Conservation (phyloP, 2,113 vertebrate species). For the Hemiprocne comata region DNA sequence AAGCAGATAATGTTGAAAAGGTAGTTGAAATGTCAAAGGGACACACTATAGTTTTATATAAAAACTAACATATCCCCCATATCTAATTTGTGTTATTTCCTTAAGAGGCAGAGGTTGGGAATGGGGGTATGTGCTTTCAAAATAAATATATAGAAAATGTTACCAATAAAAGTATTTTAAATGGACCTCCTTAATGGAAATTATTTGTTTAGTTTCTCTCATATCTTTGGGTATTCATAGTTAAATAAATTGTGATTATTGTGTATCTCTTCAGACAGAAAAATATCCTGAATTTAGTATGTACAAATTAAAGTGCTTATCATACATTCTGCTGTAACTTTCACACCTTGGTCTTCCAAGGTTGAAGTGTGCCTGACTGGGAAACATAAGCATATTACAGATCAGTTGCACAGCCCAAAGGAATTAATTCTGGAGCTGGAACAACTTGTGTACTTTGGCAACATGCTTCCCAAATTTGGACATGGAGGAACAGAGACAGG, state of each 20-base stretch:
- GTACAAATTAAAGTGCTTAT: neutral
- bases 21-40: neutral
- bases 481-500: neutral
- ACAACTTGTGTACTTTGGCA: neutral
- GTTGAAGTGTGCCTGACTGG: neutral
- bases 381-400: neutral
- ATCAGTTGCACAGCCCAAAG: neutral
- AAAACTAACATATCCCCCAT: neutral
- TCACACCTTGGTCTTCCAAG: neutral
- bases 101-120: neutral
- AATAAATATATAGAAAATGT: neutral
- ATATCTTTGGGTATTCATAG: neutral
- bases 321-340: neutral
- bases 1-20: neutral
- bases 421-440: slow-evolving; percentile 3
- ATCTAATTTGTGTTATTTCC: neutral
- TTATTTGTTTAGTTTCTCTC: neutral
- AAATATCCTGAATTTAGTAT: neutral
- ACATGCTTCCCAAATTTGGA: neutral
- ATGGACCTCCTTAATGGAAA: neutral
- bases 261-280: neutral
- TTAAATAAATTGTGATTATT: neutral
- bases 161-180: neutral
- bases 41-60: neutral
- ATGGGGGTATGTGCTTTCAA: neutral